Percentiles rank a stretch among this genome's conserved stretches.
phyloP scores from a whole-genome alignment of 2,888 invertebrate species.

The Limnephilus lunatus region DNA sequence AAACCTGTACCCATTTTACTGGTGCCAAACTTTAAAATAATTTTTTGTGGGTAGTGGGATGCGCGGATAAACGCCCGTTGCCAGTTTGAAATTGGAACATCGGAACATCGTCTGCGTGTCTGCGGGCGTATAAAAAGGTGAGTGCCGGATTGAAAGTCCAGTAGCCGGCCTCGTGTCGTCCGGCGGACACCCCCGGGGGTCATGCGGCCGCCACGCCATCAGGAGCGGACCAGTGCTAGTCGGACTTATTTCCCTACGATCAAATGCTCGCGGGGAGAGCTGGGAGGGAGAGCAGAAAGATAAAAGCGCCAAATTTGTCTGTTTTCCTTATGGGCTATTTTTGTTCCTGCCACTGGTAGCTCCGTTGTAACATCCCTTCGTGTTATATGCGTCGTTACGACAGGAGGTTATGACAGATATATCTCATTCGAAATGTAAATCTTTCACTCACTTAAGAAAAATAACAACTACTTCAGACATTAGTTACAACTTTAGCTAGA shows the following conservation, averaged over 20 bases:
- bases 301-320: not conserved
- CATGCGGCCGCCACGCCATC: conserved; percentile 40
- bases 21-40: not conserved
- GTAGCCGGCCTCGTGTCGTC: conserved; percentile 61
- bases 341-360: not conserved
- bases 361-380: not conserved
- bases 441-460: too few species aligned
- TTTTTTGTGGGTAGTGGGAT: conserved; percentile 3
- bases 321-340: not conserved
- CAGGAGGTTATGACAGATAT: too few species aligned
- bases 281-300: not conserved
- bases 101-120: not conserved
- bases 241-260: conserved; percentile 46
- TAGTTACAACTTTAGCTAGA: too few species aligned
- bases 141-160: conserved; percentile 53
- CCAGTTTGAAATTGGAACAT: conserved; percentile 51
- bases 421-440: too few species aligned
- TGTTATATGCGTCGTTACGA: not conserved
- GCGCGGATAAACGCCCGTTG: conserved; percentile 45
- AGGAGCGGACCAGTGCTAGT: conserved; percentile 8
- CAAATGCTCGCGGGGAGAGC: conserved; percentile 37
- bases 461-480: too few species aligned
- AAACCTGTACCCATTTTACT: not conserved
- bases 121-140: conserved; percentile 57
- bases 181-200: conserved; percentile 51